Conservation (phyloP, 2,888 invertebrate genomes). For the Dryomyza anilis region DNA sequence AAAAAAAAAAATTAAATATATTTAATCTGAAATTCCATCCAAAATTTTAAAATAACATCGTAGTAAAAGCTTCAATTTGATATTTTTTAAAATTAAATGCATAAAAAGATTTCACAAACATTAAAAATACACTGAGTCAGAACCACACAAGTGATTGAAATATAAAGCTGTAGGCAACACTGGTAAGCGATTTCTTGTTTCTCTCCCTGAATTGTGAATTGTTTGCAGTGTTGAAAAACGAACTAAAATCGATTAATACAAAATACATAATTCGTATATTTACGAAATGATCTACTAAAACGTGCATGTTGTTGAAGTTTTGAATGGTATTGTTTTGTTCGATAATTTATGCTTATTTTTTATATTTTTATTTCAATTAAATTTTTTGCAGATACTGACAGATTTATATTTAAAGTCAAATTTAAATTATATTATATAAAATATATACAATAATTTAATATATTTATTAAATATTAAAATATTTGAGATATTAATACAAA, state of each 20-base stretch:
- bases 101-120: not conserved
- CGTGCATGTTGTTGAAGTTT: slow-evolving; percentile 2
- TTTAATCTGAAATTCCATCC: not conserved
- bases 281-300: not conserved
- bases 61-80: not conserved
- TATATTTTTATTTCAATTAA: no score
- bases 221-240: not conserved
- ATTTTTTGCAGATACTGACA: no score
- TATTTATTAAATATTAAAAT: no score
- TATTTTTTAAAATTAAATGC: slow-evolving; percentile 1
- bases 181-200: slow-evolving; percentile 2
- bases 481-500: no score
- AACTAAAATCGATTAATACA: not conserved
- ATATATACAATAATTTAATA: no score
- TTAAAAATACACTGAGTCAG: not conserved
- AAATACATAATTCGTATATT: not conserved
- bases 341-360: not conserved
- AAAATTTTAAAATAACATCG: slow-evolving; percentile 2
- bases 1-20: slow-evolving; percentile 11
- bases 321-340: not conserved
- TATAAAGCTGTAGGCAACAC: slow-evolving; percentile 8
- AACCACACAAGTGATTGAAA: not conserved
- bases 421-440: no score
- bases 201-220: not conserved
- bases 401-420: no score